These are phyloP conservation scores for Cyphomyrus plagiostoma DNA, from an alignment of 2,113 vertebrate genomes.

Conservation along the genomic window DNA sequence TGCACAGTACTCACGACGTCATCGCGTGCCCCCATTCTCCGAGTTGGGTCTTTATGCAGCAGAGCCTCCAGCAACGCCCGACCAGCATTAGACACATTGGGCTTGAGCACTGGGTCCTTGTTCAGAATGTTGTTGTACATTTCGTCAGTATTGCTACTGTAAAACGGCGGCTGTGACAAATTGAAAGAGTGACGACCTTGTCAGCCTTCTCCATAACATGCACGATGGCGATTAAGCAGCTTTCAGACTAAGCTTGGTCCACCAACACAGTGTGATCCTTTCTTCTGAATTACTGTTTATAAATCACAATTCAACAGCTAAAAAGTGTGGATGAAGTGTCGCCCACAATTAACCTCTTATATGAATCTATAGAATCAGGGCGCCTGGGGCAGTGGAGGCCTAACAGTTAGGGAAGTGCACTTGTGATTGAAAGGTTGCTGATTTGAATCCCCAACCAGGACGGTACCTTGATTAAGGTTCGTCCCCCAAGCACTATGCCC, in stretches of 20 bases:
- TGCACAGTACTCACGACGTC: conserved; percentile 62
- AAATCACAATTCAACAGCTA: not conserved
- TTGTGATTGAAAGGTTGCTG: not conserved
- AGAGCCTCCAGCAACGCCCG: conserved; percentile 63
- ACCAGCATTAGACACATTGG: conserved; percentile 66
- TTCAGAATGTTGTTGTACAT: conserved; percentile 76
- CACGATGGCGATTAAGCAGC: not conserved
- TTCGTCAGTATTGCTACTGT: conserved; percentile 70
- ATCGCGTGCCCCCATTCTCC: conserved; percentile 59
- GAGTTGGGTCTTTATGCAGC: conserved; percentile 65
- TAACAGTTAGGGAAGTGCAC: not conserved
- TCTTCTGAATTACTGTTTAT: not conserved
- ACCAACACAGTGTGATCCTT: not conserved
- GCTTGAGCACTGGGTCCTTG: conserved; percentile 62
- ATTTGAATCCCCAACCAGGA: not conserved
- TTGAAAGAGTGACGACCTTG: not conserved
- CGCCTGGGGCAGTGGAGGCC: not conserved
- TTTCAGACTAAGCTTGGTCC: not conserved
- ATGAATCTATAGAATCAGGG: not conserved
- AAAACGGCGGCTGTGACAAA: conserved; percentile 62
- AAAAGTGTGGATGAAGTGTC: not conserved
- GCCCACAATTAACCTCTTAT: not conserved
- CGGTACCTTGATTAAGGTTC: not conserved
- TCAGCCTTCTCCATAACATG: not conserved
- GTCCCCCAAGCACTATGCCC: not conserved